Evolutionary conservation across 2,797 vertebrate genomes (phyloP).

Genomic region (Melanotaenia pygmaea): DNA sequence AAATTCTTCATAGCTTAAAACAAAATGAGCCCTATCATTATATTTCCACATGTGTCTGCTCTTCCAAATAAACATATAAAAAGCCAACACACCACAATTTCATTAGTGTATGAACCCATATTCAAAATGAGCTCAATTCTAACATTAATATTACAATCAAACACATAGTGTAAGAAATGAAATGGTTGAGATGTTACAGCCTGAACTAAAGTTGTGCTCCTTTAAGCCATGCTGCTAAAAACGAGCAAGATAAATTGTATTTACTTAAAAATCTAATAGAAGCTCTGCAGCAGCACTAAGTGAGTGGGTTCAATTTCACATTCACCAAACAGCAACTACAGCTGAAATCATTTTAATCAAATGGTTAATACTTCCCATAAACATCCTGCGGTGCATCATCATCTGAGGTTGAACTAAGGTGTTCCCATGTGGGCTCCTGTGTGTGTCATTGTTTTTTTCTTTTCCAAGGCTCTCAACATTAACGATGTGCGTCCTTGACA

Average conservation of each 20-base stretch:
- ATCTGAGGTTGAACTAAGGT: slow-evolving; percentile 44
- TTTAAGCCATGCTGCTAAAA: background rate
- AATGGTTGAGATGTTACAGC: background rate
- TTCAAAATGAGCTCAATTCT: background rate
- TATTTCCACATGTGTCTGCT: background rate
- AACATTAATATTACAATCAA: background rate
- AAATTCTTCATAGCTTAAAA: background rate
- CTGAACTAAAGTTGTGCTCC: background rate
- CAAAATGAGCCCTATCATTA: background rate
- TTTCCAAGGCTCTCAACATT: slow-evolving; percentile 51
- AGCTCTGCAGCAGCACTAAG: slow-evolving; percentile 13
- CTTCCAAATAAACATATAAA: background rate
- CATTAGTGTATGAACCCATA: background rate
- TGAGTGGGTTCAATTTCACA: slow-evolving; percentile 16
- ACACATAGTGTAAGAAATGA: background rate
- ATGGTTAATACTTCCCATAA: slow-evolving; percentile 28
- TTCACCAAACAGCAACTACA: slow-evolving; percentile 11
- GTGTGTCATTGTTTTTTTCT: slow-evolving; percentile 29
- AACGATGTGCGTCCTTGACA: slow-evolving; percentile 61
- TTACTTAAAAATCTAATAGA: background rate
- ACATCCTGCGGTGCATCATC: slow-evolving; percentile 38
- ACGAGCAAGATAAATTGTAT: background rate
- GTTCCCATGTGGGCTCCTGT: slow-evolving; percentile 30
- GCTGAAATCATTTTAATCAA: slow-evolving; percentile 31
- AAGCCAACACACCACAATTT: background rate